These are phyloP conservation scores for Anarhynchus alexandrinus DNA, from an alignment of 2,113 vertebrate genomes.

Conservation along the genomic window DNA sequence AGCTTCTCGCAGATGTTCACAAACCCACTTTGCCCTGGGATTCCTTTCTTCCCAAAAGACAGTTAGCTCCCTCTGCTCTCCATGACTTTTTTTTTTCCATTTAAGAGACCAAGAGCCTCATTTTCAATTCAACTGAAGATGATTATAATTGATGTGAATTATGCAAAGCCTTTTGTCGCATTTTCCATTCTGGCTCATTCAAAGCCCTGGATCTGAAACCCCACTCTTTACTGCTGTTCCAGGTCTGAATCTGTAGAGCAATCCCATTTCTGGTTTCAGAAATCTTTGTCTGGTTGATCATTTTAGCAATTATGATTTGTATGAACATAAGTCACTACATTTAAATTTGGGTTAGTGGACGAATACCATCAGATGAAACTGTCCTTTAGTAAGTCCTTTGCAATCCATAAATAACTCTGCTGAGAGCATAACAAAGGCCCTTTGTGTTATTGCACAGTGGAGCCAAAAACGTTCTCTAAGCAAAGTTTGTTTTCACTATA, in stretches of 20 bases:
- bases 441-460: conserved; percentile 10
- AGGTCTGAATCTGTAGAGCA: neutral
- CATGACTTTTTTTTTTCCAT: neutral
- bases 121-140: conserved; percentile 33
- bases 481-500: conserved; percentile 57
- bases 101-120: neutral
- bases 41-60: neutral
- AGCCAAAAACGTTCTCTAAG: conserved; percentile 56
- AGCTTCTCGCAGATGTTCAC: neutral
- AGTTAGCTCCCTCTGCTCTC: neutral
- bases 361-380: neutral
- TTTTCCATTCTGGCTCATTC: neutral
- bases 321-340: neutral
- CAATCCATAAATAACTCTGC: conserved; percentile 7
- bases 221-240: neutral
- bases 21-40: neutral
- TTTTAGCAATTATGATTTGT: neutral
- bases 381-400: neutral
- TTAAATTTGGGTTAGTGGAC: neutral
- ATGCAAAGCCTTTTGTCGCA: conserved; percentile 8
- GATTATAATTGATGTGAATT: conserved; percentile 55
- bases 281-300: neutral
- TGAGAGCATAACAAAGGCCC: conserved; percentile 16
- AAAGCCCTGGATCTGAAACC: conserved; percentile 1
- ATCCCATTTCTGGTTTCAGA: neutral